These are phyloP conservation scores for Leptodirus hochenwartii DNA, from an alignment of 2,888 invertebrate genomes.

Conservation along the genomic window DNA sequence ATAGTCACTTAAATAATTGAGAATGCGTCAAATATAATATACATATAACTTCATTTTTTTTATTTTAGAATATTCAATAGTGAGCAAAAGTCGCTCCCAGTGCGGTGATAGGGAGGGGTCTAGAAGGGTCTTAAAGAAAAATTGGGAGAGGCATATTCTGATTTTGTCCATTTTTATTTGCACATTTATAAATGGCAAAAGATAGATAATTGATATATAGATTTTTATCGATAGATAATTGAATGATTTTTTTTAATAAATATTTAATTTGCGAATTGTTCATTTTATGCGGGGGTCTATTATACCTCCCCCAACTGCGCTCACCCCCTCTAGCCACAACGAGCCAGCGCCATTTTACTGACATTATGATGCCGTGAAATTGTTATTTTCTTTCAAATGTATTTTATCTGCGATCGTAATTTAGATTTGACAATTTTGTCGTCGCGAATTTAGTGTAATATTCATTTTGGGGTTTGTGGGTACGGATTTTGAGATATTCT, in stretches of 20 bases:
- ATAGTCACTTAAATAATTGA: conserved; percentile 23
- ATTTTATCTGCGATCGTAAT: too few species aligned
- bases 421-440: too few species aligned
- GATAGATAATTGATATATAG: too few species aligned
- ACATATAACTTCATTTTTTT: conserved; percentile 28
- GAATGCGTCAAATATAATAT: conserved; percentile 25
- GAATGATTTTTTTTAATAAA: too few species aligned
- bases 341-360: conserved; percentile 27
- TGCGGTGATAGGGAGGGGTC: conserved; percentile 17
- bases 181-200: background rate
- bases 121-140: background rate
- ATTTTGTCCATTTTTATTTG: background rate
- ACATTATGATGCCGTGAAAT: conserved; percentile 21
- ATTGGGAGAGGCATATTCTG: background rate
- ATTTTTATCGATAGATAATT: too few species aligned
- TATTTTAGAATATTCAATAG: conserved; percentile 30
- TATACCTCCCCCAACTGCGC: too few species aligned
- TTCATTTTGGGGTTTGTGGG: too few species aligned
- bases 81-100: conserved; percentile 29
- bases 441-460: too few species aligned
- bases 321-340: conserved; percentile 20
- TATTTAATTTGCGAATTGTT: too few species aligned
- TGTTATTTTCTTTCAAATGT: too few species aligned
- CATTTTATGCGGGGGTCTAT: too few species aligned
- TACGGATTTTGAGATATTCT: too few species aligned